Evolutionary conservation across 2,888 invertebrate species (phyloP), one percentile per base, ranked within the genome.

Genomic region (Lagria hirta): DNA sequence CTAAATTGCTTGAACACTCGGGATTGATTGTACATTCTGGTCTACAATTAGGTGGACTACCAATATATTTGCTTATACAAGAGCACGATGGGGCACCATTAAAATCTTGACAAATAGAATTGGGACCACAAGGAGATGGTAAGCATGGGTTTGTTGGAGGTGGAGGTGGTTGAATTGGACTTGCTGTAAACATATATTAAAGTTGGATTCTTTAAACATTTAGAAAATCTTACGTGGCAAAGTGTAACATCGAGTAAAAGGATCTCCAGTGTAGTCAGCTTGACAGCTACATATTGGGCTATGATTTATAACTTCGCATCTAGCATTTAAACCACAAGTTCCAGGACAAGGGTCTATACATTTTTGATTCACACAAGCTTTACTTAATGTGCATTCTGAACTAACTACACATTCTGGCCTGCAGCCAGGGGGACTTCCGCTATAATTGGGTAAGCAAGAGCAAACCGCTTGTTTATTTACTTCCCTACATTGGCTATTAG

Each of bases 1-100:
- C 88, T 63, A 82, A 82, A 60, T 84, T 83, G 52, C 83, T 83
- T 16, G 84, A 79, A 69, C 90, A 91, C 64, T 91, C 89, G 3
- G 86, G 79, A 61, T 88, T 89, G 0, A 87, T 83, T 4, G 86
- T 80, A 68, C 92, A 92, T 70, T 90, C 90, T 1, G 89, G 89
- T 48, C 84, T 80, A 64, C 90, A 90, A 60, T 84, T 84, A 3
- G 89, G 89, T 24, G 90, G 88, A 35, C 78, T 75, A n/a, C 89
- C 89, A 33, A 82, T 75, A 61, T 85, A 87, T 18, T 77, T 77
- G 33, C 81, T 79, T 41, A 83, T 70, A 57, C 91, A 92, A 1
- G 87, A 85, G 65, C 92, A 92, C 3, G 88, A 83, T 1, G 87
- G 86, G 55, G 82, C 78, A 6, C 78, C 78, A 61, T 87, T 86